Evolutionary conservation across 2,888 invertebrate species (phyloP), one percentile per base, ranked within the genome.

Genomic region (Cremastinae sp.): DNA sequence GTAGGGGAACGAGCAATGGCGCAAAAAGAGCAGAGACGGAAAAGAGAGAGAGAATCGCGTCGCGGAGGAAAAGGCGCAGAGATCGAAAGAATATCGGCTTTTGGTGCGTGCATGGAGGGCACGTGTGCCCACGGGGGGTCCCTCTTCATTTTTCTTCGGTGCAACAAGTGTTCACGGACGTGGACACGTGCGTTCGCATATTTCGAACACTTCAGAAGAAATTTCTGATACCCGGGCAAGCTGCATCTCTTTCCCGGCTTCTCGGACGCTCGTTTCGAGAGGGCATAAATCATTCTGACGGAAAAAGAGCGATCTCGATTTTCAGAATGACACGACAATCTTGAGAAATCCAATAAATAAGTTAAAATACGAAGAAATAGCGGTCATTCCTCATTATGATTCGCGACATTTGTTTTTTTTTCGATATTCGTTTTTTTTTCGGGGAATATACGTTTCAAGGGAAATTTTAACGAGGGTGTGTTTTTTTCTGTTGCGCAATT

Each of bases 161-260:
- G 87, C 87, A 87, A 87, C 87, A 88, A 88, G 88, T 87, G 88
- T 86, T 80, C 79, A 83, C 85, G 86, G 83, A 83, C 86, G 86
- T 84, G 79, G 28, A 8, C 14, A 51, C 20, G 53, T 69, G 49
- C 72, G 76, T 45, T 22, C 16, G 72, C 69, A 61, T 79, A 61
- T 70, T 59, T 75, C 64, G 53, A 49, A n/a, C 51, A n/a, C n/a
- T n/a, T n/a, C 2, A 10, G 9, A 12, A 56, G 66, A 56, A 69
- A 65, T 74, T 41, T 59, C 56, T 38, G 47, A 38, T 64, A 47
- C 59, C 18, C 0, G 14, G 16, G 47, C 22, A 38, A 0, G 28
- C 18, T 38, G 14, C 28, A 49, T 20, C 58, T 47, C 75, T 74
- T 75, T 68, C 66, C 38, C 20, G 14, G 71, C 62, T 66, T 41